Percentiles rank a stretch among this genome's conserved stretches.
phyloP scores from a whole-genome alignment of 2,888 invertebrate genomes.

The Graphium colonna region DNA sequence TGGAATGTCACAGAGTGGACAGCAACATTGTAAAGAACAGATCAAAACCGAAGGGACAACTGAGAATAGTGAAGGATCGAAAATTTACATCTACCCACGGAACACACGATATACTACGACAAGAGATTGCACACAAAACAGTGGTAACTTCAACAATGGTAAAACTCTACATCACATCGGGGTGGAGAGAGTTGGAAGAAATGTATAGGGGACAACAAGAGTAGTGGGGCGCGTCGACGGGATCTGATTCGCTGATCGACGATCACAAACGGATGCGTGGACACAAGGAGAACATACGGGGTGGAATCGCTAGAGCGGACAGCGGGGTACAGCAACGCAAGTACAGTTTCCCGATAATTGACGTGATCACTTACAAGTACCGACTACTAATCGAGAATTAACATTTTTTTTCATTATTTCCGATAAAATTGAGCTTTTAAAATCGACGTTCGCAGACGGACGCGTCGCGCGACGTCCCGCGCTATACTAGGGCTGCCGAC shows the following conservation, averaged over 20 bases:
- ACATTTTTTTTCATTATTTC: slow-evolving; percentile 38
- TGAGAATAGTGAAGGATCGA: slow-evolving; percentile 24
- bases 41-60: slow-evolving; percentile 29
- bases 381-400: slow-evolving; percentile 54
- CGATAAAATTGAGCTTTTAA: slow-evolving; percentile 74
- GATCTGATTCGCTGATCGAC: too few species aligned
- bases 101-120: slow-evolving; percentile 20
- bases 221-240: neutral
- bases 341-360: slow-evolving; percentile 56
- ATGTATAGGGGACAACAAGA: neutral
- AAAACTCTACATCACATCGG: neutral
- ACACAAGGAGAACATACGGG: too few species aligned
- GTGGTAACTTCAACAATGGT: slow-evolving; percentile 4
- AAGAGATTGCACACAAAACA: slow-evolving; percentile 24
- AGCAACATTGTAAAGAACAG: slow-evolving; percentile 36
- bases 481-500: too few species aligned
- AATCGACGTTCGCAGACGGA: slow-evolving; percentile 62
- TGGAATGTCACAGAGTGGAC: slow-evolving; percentile 35
- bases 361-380: slow-evolving; percentile 71
- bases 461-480: slow-evolving; percentile 40
- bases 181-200: neutral
- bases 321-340: slow-evolving; percentile 15
- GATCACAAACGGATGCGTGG: too few species aligned
- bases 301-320: slow-evolving; percentile 7
- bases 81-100: slow-evolving; percentile 33